Evolutionary conservation across 2,113 vertebrate species (phyloP).

Genomic region (Theristicus caerulescens): DNA sequence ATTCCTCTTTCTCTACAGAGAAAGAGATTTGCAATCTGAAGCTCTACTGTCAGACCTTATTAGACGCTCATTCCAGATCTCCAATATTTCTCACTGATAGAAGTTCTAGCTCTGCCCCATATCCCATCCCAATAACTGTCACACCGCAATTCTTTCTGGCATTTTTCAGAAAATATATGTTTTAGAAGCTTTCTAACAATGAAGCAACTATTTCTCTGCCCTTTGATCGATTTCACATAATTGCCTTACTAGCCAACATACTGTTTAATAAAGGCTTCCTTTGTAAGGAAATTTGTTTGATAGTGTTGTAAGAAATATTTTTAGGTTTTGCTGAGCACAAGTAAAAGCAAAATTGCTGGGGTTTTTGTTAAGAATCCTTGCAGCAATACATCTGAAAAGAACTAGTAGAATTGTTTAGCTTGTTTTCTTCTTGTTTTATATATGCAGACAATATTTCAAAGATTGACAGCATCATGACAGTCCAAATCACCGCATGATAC

Average conservation of each 20-base stretch:
- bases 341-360: not conserved
- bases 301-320: not conserved
- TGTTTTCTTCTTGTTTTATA: not conserved
- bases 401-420: not conserved
- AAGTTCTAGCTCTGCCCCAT: not conserved
- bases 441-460: not conserved
- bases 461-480: not conserved
- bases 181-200: not conserved
- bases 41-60: not conserved
- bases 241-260: not conserved
- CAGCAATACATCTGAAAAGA: not conserved
- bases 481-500: not conserved
- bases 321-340: not conserved
- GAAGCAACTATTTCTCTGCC: not conserved
- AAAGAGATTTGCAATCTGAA: not conserved
- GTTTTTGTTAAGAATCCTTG: not conserved
- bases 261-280: not conserved
- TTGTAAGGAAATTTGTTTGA: not conserved
- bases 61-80: not conserved
- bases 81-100: not conserved
- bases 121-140: not conserved
- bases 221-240: not conserved
- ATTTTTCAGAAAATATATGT: not conserved
- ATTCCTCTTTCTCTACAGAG: not conserved
- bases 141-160: not conserved